Percentiles rank a stretch among this genome's conserved stretches.
These are phyloP conservation scores for Sebastes minor DNA, from an alignment of 2,797 vertebrate genomes.

Conservation along the genomic window DNA sequence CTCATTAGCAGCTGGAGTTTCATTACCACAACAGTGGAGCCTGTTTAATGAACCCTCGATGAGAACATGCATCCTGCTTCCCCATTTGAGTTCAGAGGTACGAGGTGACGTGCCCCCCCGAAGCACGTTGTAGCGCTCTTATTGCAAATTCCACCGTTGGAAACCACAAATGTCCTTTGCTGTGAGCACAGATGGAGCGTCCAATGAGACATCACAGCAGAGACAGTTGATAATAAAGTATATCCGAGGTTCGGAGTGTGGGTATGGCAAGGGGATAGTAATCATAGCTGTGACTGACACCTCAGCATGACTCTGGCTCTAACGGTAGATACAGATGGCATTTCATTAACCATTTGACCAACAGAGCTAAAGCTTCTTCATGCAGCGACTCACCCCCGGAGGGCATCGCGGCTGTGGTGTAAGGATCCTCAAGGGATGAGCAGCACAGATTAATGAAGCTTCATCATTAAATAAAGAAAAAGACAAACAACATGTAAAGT, in stretches of 20 bases:
- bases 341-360: constrained; percentile 34
- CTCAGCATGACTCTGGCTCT: constrained; percentile 17
- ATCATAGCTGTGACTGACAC: constrained; percentile 34
- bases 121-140: constrained; percentile 43
- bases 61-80: constrained; percentile 75
- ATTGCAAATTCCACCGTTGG: constrained; percentile 55
- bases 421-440: not conserved
- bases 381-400: not conserved
- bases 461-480: constrained; percentile 17
- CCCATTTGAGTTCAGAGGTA: constrained; percentile 58
- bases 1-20: constrained; percentile 81
- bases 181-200: constrained; percentile 14
- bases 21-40: constrained; percentile 73
- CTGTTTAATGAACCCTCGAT: constrained; percentile 80
- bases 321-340: constrained; percentile 19
- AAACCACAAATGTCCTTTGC: constrained; percentile 38
- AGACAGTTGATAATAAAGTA: constrained; percentile 23
- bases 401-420: not conserved
- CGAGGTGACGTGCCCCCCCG: constrained; percentile 52
- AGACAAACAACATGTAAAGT: constrained; percentile 11
- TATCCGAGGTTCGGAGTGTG: not conserved
- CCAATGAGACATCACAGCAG: constrained; percentile 30
- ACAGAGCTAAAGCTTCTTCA: not conserved
- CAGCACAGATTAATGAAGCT: constrained; percentile 28
- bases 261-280: not conserved